Evolutionary conservation across 2,888 invertebrate species (phyloP).

Genomic region (Lasius platythorax): DNA sequence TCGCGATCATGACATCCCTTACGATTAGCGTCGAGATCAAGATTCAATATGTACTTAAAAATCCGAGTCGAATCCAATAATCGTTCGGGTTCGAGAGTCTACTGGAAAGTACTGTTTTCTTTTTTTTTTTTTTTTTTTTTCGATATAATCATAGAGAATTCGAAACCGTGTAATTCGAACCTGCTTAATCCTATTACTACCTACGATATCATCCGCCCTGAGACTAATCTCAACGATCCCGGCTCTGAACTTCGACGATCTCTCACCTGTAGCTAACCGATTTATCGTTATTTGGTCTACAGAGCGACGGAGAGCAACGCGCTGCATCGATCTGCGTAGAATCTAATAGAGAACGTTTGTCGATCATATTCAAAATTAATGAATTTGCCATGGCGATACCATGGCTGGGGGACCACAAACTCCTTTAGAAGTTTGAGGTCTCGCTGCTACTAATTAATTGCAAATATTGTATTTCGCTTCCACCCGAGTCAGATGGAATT

Average conservation of each 20-base stretch:
- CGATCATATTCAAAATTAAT: constrained; percentile 26
- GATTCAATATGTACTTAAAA: too few relatives aligned
- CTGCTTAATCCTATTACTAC: too few relatives aligned
- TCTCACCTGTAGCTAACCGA: background rate
- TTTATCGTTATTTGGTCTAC: constrained; percentile 27
- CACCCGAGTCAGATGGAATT: background rate
- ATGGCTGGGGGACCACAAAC: background rate
- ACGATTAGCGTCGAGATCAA: too few relatives aligned
- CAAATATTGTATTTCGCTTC: constrained; percentile 38
- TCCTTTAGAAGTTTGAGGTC: background rate
- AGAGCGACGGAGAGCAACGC: background rate
- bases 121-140: too few relatives aligned
- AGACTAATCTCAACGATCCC: constrained; percentile 28
- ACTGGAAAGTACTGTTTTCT: too few relatives aligned
- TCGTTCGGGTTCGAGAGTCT: too few relatives aligned
- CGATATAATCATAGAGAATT: too few relatives aligned
- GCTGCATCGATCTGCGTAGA: background rate
- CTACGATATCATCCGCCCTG: background rate
- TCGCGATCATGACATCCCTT: background rate
- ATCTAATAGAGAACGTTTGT: constrained; percentile 17
- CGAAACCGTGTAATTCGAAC: too few relatives aligned
- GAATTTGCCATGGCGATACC: constrained; percentile 20
- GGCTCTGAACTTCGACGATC: constrained; percentile 22
- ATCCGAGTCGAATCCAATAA: too few relatives aligned
- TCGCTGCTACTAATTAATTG: constrained; percentile 32